These are phyloP conservation scores for Cataglyphis altisquamis DNA, from an alignment of 2,888 invertebrate genomes.

Conservation along the genomic window DNA sequence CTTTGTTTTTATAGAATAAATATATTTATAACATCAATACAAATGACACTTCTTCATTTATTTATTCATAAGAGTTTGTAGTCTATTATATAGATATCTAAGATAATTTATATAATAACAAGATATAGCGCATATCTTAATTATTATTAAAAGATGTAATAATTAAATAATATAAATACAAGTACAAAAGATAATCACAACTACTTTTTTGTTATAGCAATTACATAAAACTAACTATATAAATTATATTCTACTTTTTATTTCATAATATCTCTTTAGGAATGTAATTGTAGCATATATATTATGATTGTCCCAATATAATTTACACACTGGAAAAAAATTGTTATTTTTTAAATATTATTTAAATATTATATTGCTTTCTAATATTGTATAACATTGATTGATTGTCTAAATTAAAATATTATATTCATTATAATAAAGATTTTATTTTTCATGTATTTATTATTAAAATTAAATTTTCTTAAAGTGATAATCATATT, in stretches of 20 bases:
- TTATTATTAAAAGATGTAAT: no score
- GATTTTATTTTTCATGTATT: background rate
- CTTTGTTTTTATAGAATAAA: background rate
- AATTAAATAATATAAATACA: no score
- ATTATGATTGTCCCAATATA: constrained; percentile 6
- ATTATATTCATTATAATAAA: background rate
- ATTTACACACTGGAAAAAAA: constrained; percentile 5
- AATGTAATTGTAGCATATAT: constrained; percentile 12
- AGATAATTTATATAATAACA: no score
- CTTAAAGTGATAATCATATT: background rate
- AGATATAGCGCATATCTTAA: no score
- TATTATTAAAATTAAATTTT: background rate
- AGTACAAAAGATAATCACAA: no score
- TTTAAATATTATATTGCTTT: background rate
- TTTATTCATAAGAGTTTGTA: no score
- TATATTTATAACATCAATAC: no score
- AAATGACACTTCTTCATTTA: no score
- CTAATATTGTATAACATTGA: background rate
- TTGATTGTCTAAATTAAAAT: background rate
- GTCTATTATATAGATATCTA: no score
- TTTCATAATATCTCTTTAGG: background rate
- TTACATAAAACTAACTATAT: no score
- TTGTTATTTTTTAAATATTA: background rate
- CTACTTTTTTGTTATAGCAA: no score
- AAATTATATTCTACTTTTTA: background rate